phyloP scores from a whole-genome alignment of 2,888 invertebrate species.

The Sphaerophoria rueppellii region DNA sequence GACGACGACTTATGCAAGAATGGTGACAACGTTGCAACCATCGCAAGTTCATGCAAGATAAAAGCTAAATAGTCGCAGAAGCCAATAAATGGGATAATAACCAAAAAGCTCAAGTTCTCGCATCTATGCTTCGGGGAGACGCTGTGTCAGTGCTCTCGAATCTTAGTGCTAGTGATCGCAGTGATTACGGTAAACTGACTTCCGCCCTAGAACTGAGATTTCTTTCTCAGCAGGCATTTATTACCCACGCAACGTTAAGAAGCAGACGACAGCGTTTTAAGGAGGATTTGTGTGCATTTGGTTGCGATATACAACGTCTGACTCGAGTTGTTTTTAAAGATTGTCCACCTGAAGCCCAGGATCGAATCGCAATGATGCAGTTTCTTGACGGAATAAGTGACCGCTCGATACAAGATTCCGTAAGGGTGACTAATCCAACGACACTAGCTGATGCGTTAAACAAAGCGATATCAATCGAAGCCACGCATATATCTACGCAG shows the following conservation, averaged over 20 bases:
- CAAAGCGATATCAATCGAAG: conserved; percentile 22
- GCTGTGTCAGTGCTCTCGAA: conserved; percentile 10
- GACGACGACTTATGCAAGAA: too few relatives aligned
- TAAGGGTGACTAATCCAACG: not conserved
- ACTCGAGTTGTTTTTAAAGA: not conserved
- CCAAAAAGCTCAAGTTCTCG: not conserved
- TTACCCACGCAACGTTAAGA: not conserved
- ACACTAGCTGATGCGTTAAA: not conserved
- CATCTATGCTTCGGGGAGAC: conserved; percentile 14
- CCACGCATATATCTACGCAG: conserved; percentile 9
- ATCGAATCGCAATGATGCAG: conserved; percentile 24
- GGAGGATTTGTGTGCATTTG: conserved; percentile 2
- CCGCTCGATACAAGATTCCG: conserved; percentile 11
- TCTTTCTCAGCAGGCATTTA: conserved; percentile 10
- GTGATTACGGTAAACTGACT: not conserved
- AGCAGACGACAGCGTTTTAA: conserved; percentile 11
- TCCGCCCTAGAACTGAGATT: conserved; percentile 9
- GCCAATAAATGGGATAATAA: too few relatives aligned
- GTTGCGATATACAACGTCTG: conserved; percentile 7
- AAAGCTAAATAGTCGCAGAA: not conserved
- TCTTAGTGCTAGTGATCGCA: not conserved
- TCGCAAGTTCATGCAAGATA: conserved; percentile 5
- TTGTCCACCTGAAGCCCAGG: conserved; percentile 5
- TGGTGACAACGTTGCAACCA: not conserved
- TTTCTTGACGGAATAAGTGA: conserved; percentile 25